Conservation (phyloP, 2,797 vertebrate genomes). For the Chromis chromis region DNA sequence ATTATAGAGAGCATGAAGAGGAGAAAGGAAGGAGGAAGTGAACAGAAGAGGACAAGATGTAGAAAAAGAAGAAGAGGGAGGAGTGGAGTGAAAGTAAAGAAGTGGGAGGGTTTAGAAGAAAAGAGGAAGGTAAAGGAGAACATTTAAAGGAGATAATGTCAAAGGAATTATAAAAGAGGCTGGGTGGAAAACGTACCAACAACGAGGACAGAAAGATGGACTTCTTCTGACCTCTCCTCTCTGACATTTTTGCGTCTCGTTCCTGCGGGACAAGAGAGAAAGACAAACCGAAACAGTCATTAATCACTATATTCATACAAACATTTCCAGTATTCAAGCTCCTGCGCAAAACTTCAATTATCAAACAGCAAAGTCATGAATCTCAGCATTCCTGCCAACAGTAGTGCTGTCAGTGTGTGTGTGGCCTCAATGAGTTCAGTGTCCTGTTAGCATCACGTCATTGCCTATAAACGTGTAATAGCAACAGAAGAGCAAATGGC, state of each 20-base stretch:
- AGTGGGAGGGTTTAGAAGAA: neutral
- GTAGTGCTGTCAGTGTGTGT: slow-evolving; percentile 43
- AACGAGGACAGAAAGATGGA: slow-evolving; percentile 87
- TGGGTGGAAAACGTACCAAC: slow-evolving; percentile 85
- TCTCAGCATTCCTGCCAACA: slow-evolving; percentile 40
- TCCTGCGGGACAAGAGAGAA: slow-evolving; percentile 53
- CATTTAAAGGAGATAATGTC: neutral
- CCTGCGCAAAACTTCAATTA: slow-evolving; percentile 18
- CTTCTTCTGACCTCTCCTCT: slow-evolving; percentile 79
- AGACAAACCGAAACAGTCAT: slow-evolving; percentile 20
- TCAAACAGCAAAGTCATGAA: slow-evolving; percentile 41
- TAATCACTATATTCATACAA: slow-evolving; percentile 11
- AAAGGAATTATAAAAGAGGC: neutral
- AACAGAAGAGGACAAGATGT: neutral
- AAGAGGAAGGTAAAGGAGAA: neutral
- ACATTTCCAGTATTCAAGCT: slow-evolving; percentile 9
- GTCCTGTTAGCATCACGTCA: slow-evolving; percentile 68
- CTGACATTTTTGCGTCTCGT: slow-evolving; percentile 86
- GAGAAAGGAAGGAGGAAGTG: neutral
- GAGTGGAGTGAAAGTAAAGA: neutral
- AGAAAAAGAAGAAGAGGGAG: neutral
- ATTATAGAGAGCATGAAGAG: neutral
- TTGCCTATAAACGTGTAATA: slow-evolving; percentile 69
- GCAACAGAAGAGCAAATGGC: slow-evolving; percentile 61
- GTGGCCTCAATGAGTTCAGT: slow-evolving; percentile 64